Base-by-base conservation (phyloP, 2,113 vertebrate genomes). In the Daphoenositta chrysoptera region DNA sequence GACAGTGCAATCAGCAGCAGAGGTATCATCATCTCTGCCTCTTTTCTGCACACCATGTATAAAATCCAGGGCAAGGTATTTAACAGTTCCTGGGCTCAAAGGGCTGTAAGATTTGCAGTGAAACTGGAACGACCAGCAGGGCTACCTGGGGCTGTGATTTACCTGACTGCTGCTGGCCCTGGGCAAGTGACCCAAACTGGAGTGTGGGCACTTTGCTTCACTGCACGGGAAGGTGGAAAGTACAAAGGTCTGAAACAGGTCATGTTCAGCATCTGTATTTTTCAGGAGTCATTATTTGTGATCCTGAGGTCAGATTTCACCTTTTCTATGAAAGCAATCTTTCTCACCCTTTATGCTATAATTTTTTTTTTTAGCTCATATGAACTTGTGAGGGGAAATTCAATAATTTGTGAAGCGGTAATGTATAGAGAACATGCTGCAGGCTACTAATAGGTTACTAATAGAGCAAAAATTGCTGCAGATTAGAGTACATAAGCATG, bases 401-500 rank as follows among this genome's bases (percentile, higher is more conserved):
- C 64, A 90, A 5, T 57, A 30, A 94, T 83, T 47, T 78, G 56
- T 83, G 81, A 82, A 93, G 61, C 2, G 2, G 14, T 57, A 40
- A 94, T 73, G n/a, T 45, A 60, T 2, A 77, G 27, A 83, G 64
- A 95, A 89, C 57, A 77, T 7, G 14, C 61, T 83, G 69, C 60
- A 61, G 89, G 87, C 65, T 78, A 33, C 63, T 82, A 64, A 94
- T 31, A 72, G 72, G 42, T 80, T 92, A 87, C 87, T 94, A 96
- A 90, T 14, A 66, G 72, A 91, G 80, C 39, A 95, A 94, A 93
- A 97, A 53, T 47, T 71, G 44, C 70, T 93, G 84, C 90, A 91
- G 42, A 91, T 93, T 85, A 80, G 33, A 53, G 40, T 42, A 71
- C 51, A 61, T 28, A 90, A 82, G 77, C 73, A 56, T 15, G 40